Conservation (phyloP, 2,113 vertebrate genomes). For the Cepphus grylle region DNA sequence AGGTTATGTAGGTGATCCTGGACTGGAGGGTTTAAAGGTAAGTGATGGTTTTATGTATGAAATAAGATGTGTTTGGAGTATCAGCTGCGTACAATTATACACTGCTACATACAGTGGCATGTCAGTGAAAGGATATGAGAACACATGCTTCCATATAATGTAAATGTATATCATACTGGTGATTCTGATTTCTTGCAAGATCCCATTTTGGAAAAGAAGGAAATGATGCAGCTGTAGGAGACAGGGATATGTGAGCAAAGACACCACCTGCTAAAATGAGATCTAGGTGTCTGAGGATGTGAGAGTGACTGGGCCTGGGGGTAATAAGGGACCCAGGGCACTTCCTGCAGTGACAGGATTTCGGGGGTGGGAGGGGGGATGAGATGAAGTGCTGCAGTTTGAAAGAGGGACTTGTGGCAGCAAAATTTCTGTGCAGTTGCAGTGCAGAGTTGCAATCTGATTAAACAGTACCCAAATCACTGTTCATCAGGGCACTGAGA, state of each 20-base stretch:
- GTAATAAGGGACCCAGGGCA: not conserved
- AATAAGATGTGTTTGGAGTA: not conserved
- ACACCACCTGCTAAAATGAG: not conserved
- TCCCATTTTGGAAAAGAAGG: not conserved
- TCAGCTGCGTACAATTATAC: not conserved
- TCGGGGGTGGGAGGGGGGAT: accelerated
- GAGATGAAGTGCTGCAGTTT: not conserved
- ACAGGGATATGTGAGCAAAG: not conserved
- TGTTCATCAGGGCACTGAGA: not conserved
- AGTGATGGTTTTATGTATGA: not conserved
- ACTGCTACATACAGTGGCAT: not conserved
- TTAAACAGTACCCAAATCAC: not conserved
- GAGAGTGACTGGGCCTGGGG: not conserved
- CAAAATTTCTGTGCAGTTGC: not conserved
- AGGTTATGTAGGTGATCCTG: constrained; percentile 85
- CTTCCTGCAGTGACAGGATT: not conserved
- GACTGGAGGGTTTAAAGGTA: constrained; percentile 87
- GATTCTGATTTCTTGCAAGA: not conserved
- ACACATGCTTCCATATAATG: not conserved
- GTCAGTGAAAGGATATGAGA: not conserved
- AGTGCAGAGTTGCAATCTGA: not conserved
- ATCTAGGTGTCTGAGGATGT: too few relatives aligned
- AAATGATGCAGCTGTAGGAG: not conserved
- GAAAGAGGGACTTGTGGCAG: not conserved
- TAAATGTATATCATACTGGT: not conserved